These are phyloP conservation scores for Agonopterix arenella DNA, from an alignment of 2,888 invertebrate genomes.

Conservation along the genomic window DNA sequence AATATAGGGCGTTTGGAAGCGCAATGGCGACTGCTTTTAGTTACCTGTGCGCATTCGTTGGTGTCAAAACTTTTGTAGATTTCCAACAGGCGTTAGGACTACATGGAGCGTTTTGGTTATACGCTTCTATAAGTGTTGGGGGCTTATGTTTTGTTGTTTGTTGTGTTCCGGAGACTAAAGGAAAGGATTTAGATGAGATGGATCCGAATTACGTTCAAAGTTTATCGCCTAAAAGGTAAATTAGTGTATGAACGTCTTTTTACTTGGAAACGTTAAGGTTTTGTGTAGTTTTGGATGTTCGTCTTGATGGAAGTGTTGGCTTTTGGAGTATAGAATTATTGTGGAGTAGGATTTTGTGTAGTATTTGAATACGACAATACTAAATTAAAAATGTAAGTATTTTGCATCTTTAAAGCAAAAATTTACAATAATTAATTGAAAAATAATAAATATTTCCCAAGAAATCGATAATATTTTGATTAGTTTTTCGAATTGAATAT, in stretches of 20 bases:
- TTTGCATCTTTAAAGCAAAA: too few relatives aligned
- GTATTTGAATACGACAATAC: too few relatives aligned
- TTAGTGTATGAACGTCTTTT: conserved; percentile 11
- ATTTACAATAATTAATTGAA: too few relatives aligned
- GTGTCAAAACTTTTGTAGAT: conserved; percentile 91
- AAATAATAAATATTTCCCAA: too few relatives aligned
- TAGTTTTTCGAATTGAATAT: too few relatives aligned
- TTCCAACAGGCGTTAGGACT: conserved; percentile 85
- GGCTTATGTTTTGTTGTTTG: conserved; percentile 90
- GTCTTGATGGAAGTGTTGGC: too few relatives aligned
- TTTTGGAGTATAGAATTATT: too few relatives aligned
- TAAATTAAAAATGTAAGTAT: too few relatives aligned
- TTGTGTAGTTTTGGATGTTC: too few relatives aligned
- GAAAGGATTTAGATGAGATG: conserved; percentile 93
- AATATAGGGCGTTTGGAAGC: conserved; percentile 90
- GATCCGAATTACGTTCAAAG: conserved; percentile 80
- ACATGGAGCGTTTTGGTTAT: conserved; percentile 93
- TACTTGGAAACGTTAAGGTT: conserved; percentile 18
- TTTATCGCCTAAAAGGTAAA: conserved; percentile 64
- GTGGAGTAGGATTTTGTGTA: too few relatives aligned
- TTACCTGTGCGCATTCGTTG: conserved; percentile 90
- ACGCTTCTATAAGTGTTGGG: conserved; percentile 87
- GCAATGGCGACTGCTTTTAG: conserved; percentile 92
- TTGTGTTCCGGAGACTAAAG: conserved; percentile 94
- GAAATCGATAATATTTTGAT: too few relatives aligned